Percentiles rank a stretch among this genome's conserved stretches.
phyloP scores from a whole-genome alignment of 2,797 vertebrate species.

The Tangara arthus region DNA sequence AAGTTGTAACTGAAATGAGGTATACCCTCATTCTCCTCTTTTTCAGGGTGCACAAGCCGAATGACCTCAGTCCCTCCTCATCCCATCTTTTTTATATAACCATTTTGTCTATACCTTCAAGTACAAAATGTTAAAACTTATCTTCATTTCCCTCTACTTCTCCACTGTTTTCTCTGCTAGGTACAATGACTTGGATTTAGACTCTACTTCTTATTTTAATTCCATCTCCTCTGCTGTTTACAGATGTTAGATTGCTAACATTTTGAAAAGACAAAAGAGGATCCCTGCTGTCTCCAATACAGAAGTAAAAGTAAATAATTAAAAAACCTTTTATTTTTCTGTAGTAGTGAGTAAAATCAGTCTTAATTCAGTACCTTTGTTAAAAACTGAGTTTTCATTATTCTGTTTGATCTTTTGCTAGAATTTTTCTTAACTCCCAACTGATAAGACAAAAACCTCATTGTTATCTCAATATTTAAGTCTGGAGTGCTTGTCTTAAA shows the following conservation, averaged over 20 bases:
- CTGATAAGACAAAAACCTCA: background rate
- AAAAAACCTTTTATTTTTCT: background rate
- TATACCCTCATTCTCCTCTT: background rate
- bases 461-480: background rate
- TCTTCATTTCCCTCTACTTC: background rate
- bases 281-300: background rate
- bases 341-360: background rate
- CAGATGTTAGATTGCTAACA: background rate
- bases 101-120: background rate
- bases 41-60: background rate
- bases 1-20: background rate
- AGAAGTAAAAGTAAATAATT: background rate
- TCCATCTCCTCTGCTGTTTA: background rate
- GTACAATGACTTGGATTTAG: background rate
- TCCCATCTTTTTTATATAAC: background rate
- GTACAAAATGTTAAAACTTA: background rate
- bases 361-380: background rate
- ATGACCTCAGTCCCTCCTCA: background rate
- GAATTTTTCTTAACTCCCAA: background rate
- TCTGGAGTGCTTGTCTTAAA: background rate
- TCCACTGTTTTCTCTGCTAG: background rate
- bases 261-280: background rate
- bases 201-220: background rate
- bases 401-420: conserved; percentile 15
- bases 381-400: background rate